Evolutionary conservation across 2,113 vertebrate genomes (phyloP).

Genomic region (Poeciliopsis prolifica): DNA sequence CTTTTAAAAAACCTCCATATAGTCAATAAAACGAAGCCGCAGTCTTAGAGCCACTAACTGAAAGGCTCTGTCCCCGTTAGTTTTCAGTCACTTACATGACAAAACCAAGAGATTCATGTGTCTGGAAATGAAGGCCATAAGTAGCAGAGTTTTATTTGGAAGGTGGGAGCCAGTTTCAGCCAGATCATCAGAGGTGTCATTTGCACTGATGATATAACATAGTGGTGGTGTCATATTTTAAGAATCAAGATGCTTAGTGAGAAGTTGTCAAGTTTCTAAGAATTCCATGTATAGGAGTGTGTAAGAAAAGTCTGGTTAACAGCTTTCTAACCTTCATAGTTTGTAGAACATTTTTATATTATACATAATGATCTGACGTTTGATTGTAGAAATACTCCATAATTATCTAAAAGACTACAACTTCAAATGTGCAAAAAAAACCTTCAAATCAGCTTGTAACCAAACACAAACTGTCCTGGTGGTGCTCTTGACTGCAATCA

Average conservation of each 20-base stretch:
- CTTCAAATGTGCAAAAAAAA: conserved; percentile 13
- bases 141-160: no score
- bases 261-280: background rate
- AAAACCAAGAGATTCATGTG: no score
- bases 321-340: background rate
- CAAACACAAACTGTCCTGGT: conserved; percentile 18
- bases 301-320: background rate
- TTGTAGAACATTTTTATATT: background rate
- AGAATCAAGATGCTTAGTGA: background rate
- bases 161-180: no score
- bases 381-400: background rate
- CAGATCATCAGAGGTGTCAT: no score
- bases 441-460: conserved; percentile 12
- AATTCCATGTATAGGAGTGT: background rate
- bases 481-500: conserved; percentile 24
- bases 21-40: no score
- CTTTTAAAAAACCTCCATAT: no score
- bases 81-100: no score
- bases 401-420: background rate
- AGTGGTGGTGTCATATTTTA: no score
- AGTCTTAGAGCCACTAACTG: no score
- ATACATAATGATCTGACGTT: background rate
- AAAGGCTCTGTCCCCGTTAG: no score
- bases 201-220: no score
- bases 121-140: no score